Evolutionary conservation across 2,888 invertebrate genomes (phyloP).

Genomic region (Acanthosepion esculentum): DNA sequence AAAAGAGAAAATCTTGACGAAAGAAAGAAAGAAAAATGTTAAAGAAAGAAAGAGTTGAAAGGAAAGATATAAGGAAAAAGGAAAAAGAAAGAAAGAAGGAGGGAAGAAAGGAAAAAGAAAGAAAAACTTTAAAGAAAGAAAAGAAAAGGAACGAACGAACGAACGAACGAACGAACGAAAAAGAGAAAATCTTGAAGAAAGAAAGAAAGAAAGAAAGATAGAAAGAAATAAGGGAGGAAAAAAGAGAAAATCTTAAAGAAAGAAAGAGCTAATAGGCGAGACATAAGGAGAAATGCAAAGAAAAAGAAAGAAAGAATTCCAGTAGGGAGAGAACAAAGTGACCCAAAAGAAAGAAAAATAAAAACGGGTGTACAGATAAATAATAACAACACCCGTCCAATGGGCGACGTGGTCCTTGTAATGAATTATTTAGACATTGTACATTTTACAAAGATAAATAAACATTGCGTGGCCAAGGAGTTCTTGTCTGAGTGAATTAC

Average conservation of each 20-base stretch:
- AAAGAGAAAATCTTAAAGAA: not conserved
- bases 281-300: not conserved
- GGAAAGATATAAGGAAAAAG: not conserved
- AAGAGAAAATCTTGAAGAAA: too few species aligned
- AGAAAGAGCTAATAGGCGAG: not conserved
- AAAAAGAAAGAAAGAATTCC: too few species aligned
- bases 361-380: too few species aligned
- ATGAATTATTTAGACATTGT: too few species aligned
- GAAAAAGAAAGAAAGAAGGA: not conserved
- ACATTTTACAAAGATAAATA: too few species aligned
- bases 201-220: not conserved
- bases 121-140: not conserved
- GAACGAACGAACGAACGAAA: not conserved
- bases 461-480: too few species aligned
- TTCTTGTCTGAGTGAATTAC: too few species aligned
- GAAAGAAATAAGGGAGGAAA: not conserved
- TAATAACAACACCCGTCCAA: too few species aligned
- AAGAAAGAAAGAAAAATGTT: too few species aligned
- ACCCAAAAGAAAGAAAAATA: not conserved
- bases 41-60: not conserved
- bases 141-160: rapidly evolving
- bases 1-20: not conserved
- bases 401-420: too few species aligned
- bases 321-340: not conserved
- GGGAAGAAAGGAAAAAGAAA: not conserved